A percentile compares a stretch with the other conserved stretches of the same genome.
phyloP scores from a whole-genome alignment of 2,888 invertebrate genomes.

The Apantesis nais region DNA sequence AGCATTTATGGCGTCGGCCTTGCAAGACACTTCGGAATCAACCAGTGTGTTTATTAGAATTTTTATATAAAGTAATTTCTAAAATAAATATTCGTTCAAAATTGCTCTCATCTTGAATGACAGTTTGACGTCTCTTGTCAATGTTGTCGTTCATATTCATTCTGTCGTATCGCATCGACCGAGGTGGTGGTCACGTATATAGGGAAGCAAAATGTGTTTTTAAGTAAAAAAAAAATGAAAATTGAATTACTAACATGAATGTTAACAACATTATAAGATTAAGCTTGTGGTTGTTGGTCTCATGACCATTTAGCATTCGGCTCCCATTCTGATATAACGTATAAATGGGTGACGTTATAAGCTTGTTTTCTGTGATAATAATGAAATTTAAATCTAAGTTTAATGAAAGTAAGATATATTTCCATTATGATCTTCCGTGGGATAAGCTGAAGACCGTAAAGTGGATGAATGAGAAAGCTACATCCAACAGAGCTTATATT shows the following conservation, averaged over 20 bases:
- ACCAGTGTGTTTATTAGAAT: too few relatives aligned
- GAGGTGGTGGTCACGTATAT: constrained; percentile 52
- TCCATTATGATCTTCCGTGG: constrained; percentile 78
- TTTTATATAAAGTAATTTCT: too few relatives aligned
- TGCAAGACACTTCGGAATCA: too few relatives aligned
- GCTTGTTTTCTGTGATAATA: constrained; percentile 83
- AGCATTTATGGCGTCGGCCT: too few relatives aligned
- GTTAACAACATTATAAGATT: constrained; percentile 60
- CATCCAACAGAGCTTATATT: constrained; percentile 91
- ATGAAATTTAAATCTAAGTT: constrained; percentile 84
- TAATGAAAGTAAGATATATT: constrained; percentile 79
- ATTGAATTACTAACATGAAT: constrained; percentile 73
- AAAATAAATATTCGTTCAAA: too few relatives aligned
- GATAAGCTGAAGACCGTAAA: constrained; percentile 83
- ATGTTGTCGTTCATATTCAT: constrained; percentile 30
- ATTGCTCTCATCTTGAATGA: background rate
- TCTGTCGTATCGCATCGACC: constrained; percentile 61
- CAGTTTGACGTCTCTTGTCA: constrained; percentile 8
- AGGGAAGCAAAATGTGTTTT: constrained; percentile 49
- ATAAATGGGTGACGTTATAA: constrained; percentile 81
- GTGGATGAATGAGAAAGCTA: constrained; percentile 93
- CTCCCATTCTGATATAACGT: constrained; percentile 55
- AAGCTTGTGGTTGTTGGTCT: constrained; percentile 66
- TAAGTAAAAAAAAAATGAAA: constrained; percentile 64
- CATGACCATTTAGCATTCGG: constrained; percentile 72